These are phyloP conservation scores for Enteromius radiatus DNA, from an alignment of 2,797 vertebrate genomes.

Conservation along the genomic window DNA sequence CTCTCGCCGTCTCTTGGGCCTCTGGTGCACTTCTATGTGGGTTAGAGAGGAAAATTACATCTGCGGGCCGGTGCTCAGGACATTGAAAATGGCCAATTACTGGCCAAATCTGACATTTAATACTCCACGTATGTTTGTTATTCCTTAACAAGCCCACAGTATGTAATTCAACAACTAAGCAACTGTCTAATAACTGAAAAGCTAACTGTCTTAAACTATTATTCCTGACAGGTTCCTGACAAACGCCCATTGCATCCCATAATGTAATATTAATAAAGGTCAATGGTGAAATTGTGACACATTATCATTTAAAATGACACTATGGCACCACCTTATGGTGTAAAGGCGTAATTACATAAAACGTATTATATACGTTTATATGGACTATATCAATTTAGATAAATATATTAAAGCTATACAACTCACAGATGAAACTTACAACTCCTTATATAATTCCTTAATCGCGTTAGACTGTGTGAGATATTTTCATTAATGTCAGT, in stretches of 20 bases:
- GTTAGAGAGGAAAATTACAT: conserved; percentile 37
- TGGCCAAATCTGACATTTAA: neutral
- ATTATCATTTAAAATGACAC: neutral
- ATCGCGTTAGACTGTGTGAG: neutral
- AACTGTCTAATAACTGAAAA: neutral
- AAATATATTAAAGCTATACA: neutral
- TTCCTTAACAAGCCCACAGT: neutral
- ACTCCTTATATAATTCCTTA: neutral
- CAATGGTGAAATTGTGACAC: neutral
- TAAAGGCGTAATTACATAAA: neutral
- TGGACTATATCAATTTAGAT: neutral
- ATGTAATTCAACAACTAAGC: neutral
- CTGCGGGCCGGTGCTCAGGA: neutral
- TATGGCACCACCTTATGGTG: conserved; percentile 37
- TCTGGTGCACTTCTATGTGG: conserved; percentile 48
- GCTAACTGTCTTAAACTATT: neutral
- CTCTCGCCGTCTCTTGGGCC: conserved; percentile 41
- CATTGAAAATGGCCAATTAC: neutral
- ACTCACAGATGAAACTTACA: neutral
- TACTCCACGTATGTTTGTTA: neutral
- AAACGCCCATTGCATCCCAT: neutral
- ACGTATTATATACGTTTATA: no score
- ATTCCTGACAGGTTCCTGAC: neutral
- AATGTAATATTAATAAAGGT: neutral
- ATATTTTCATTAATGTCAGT: neutral